Evolutionary conservation across 2,888 invertebrate genomes (phyloP).

Genomic region (Agrotis clavis): DNA sequence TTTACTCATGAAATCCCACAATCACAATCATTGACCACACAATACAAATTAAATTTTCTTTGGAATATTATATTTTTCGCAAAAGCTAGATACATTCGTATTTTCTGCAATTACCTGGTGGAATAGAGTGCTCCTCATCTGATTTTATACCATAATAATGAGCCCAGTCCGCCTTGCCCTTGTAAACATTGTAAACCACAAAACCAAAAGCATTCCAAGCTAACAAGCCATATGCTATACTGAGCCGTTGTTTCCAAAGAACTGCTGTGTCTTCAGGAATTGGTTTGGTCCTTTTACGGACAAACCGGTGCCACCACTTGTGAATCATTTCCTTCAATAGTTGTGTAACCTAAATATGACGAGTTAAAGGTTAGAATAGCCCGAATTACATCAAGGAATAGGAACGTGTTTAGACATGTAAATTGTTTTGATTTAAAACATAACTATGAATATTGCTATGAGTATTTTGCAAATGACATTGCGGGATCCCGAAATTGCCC

Average conservation of each 20-base stretch:
- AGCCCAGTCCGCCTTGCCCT: conserved; percentile 93
- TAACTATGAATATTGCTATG: background rate
- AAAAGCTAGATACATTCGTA: background rate
- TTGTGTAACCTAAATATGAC: conserved; percentile 34
- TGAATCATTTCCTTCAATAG: conserved; percentile 70
- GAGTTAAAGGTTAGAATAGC: conserved; percentile 30
- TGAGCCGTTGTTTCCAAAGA: conserved; percentile 92
- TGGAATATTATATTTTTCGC: background rate
- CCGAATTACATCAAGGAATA: background rate
- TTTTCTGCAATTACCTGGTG: conserved; percentile 88
- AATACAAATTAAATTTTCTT: conserved; percentile 1
- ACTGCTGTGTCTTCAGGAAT: conserved; percentile 88
- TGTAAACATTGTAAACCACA: conserved; percentile 90
- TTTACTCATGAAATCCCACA: background rate
- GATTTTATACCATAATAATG: conserved; percentile 92
- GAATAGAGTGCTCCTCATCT: conserved; percentile 90
- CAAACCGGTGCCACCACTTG: conserved; percentile 86
- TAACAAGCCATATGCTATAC: conserved; percentile 92
- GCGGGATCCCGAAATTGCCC: too few relatives aligned
- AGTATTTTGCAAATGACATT: background rate
- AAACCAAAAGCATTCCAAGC: conserved; percentile 94
- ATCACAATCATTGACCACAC: background rate
- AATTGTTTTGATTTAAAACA: background rate
- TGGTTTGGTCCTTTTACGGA: conserved; percentile 84
- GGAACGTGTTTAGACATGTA: background rate